Conservation (phyloP, 1,140 invertebrate species). For the Protaetia brevitarsis region DNA sequence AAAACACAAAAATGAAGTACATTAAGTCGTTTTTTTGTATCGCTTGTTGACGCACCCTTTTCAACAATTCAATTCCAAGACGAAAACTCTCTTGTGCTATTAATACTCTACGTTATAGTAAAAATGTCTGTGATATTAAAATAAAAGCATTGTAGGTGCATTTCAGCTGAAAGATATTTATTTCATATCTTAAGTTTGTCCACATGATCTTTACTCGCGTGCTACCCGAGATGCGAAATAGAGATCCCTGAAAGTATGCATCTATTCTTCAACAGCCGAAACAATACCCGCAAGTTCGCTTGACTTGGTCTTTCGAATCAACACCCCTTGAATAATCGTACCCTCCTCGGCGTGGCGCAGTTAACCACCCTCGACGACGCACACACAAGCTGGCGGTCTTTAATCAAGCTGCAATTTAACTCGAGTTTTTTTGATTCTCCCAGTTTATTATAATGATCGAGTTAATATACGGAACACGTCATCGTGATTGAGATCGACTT, state of each 20-base stretch:
- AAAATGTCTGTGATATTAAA: too few relatives aligned
- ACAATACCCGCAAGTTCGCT: background rate
- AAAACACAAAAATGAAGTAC: too few relatives aligned
- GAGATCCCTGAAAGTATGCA: background rate
- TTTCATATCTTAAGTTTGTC: too few relatives aligned
- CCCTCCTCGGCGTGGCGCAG: constrained; percentile 2
- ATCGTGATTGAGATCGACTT: constrained; percentile 27
- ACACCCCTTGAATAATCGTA: constrained; percentile 21
- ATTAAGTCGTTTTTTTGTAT: too few relatives aligned
- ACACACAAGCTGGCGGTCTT: constrained; percentile 32
- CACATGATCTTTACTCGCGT: too few relatives aligned
- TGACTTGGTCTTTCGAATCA: constrained; percentile 20
- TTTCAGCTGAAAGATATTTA: too few relatives aligned
- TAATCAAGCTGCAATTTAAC: constrained; percentile 44
- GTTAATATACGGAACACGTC: constrained; percentile 31
- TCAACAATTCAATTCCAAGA: too few relatives aligned
- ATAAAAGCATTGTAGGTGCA: too few relatives aligned
- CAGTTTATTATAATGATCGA: constrained; percentile 32
- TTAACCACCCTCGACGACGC: constrained; percentile 17
- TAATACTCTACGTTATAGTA: too few relatives aligned
- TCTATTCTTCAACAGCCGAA: background rate
- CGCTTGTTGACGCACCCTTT: too few relatives aligned
- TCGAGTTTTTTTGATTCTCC: constrained; percentile 33
- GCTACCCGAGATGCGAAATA: too few relatives aligned
- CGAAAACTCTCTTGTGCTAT: too few relatives aligned